phyloP scores from a whole-genome alignment of 2,797 vertebrate genomes.

The Cyclopterus lumpus region DNA sequence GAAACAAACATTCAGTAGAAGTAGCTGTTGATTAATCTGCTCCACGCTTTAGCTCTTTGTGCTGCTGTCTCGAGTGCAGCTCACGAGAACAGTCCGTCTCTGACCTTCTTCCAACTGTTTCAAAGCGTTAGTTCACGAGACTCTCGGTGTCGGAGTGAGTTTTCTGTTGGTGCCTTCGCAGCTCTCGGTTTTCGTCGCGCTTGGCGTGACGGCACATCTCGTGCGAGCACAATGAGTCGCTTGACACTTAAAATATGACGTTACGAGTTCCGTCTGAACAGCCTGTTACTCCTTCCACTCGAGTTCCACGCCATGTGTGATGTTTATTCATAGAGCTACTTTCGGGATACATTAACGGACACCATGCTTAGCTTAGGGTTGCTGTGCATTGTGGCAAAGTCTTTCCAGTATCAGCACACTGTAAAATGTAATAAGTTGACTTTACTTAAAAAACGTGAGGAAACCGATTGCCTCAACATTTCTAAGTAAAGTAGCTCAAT shows the following conservation, averaged over 20 bases:
- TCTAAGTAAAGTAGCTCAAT: too few relatives aligned
- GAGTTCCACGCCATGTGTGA: constrained; percentile 1
- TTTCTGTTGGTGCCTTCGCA: constrained; percentile 49
- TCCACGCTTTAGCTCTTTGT: neutral
- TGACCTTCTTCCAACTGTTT: constrained; percentile 37
- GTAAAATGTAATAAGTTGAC: too few relatives aligned
- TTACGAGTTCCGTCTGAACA: constrained; percentile 30
- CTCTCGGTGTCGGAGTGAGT: constrained; percentile 25
- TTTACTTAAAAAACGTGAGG: too few relatives aligned
- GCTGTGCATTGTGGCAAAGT: neutral
- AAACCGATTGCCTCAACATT: too few relatives aligned
- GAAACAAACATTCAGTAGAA: neutral
- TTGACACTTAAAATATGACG: constrained; percentile 43
- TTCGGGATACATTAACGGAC: neutral
- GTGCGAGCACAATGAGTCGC: constrained; percentile 48
- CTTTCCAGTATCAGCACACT: neutral
- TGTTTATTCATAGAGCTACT: constrained; percentile 3
- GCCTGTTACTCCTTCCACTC: constrained; percentile 39
- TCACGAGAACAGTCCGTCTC: constrained; percentile 22
- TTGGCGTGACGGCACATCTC: constrained; percentile 36
- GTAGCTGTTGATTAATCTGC: neutral
- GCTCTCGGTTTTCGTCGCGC: constrained; percentile 38
- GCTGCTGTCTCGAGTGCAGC: constrained; percentile 8
- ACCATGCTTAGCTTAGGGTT: neutral
- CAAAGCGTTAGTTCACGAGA: constrained; percentile 33